Percentiles rank a stretch among this genome's conserved stretches.
These are phyloP conservation scores for Leiothrix lutea DNA, from an alignment of 2,113 vertebrate genomes.

Conservation along the genomic window DNA sequence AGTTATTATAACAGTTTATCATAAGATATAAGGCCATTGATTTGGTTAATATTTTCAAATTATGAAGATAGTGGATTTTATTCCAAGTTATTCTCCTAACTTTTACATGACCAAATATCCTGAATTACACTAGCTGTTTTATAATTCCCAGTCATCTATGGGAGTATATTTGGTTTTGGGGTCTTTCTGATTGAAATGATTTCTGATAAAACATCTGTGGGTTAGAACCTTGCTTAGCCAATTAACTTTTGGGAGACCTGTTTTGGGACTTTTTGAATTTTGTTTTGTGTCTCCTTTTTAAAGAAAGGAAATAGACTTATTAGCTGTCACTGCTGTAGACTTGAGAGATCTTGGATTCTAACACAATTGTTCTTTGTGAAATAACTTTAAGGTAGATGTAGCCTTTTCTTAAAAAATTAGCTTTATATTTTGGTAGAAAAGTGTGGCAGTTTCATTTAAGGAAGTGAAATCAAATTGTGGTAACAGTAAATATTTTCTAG, in stretches of 20 bases:
- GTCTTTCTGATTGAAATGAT: neutral
- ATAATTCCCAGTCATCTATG: neutral
- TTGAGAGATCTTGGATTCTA: neutral
- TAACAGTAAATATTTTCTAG: neutral
- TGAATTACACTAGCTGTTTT: neutral
- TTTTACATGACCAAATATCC: neutral
- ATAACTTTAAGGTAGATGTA: neutral
- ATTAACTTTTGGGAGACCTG: neutral
- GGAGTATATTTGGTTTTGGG: fast-evolving
- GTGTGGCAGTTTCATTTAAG: neutral
- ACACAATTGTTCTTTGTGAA: neutral
- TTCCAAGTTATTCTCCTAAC: neutral
- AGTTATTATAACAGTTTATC: neutral
- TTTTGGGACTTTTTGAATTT: neutral
- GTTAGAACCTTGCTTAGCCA: neutral
- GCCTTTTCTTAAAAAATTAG: fast-evolving
- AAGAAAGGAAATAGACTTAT: neutral
- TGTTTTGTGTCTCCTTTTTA: neutral
- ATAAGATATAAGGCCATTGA: neutral
- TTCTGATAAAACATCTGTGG: neutral
- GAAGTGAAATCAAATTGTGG: neutral
- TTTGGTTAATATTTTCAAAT: neutral
- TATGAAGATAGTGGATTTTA: neutral
- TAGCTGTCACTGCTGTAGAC: neutral
- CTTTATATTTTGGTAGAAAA: neutral